Evolutionary conservation across 2,113 vertebrate species (phyloP), one percentile per base, ranked within the genome.

Genomic region (Datnioides undecimradiatus): DNA sequence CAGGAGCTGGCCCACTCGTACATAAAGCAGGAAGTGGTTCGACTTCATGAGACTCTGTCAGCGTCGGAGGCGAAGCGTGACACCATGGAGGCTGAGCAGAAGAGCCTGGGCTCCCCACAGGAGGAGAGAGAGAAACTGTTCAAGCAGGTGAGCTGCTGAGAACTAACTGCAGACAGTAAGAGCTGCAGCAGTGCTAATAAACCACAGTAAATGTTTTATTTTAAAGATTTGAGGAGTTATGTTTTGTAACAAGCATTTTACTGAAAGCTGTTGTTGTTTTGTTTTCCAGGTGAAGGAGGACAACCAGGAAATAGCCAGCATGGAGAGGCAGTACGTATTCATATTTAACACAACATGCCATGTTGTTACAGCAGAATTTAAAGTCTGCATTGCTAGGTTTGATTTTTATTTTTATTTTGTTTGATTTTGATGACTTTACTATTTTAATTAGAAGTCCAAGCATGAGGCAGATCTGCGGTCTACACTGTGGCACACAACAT

Each of bases 281-380:
- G 27, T 82, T 68, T 73, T 79, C 33, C 79, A 99, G 98, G 96
- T 99, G 80, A 99, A 99, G 90, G 97, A 97, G 6, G 95, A 99
- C 88, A 98, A 97, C 91, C 97, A 98, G 85, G 97, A 99, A 94
- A 98, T 98, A 46, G 96, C 96, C 90, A 97, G 96, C 90, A 98
- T 99, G 97, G 97, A 98, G 48, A 95, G 96, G 90, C 97, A 99
- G 97, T 95, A 84, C 38, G 94, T 91, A 19, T 36, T 69, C 2
- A 3, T 29, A 13, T 29, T 2, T 16, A 62, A 36, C 33, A 48
- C 29, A 48, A 5, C 7, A 17, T 36, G 17, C 8, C 27, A 33
- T 45, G 36, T 9, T 13, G 17, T 43, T 7, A 7, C 38, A 67
- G 21, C 17, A 25, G 11, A 23, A 16, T 6, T 54, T n/a, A n/a